Evolutionary conservation across 92 coral and sea anemone species (phyloP), one percentile per base, ranked within the genome.

Genomic region (Pocillopora grandis): DNA sequence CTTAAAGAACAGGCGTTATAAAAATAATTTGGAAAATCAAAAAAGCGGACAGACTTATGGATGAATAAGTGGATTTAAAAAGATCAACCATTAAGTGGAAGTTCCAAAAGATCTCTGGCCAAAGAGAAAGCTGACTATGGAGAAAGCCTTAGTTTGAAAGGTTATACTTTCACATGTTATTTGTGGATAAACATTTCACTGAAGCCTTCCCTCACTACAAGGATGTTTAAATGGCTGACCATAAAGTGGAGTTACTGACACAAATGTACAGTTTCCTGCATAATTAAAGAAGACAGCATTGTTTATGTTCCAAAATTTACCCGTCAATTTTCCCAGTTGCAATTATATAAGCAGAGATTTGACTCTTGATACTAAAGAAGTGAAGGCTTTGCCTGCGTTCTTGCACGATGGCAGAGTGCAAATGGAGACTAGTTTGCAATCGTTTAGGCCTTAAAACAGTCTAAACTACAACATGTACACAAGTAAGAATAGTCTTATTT

Each of bases 151-250:
- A 21, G 5, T 4, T 35, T 66, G 33, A 66, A 66, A 21, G 37
- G 36, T 21, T 21, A 7, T 33, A 66, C 71, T 66, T 21, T 21
- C 71, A 21, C 31, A 19, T 66, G 14, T 66, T 33, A 66, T 66
- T 66, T 73, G 77, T 73, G 62, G 62, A 42, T 23, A 73, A 73
- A 73, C 36, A 73, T 15, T 52, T 21, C 31, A 21, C 31, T 66
- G 33, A 66, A 14, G 71, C 36, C 3, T 33, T 66, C 13, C 36
- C 71, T 21, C 71, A 56, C 16, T 36, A 36, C 58, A 71, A 73
- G n/a, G 77, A 73, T 11, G 77, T 73, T 73, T 73, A 73, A 61
- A 73, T 73, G 77, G 62, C 14, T 73, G 77, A 73, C 48, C 62
- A 23, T 23, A 23, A 73, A 15, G 61, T 73, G 17, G 62, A 73